A percentile compares a stretch with the other conserved stretches of the same genome.
Conservation (phyloP, 1,140 invertebrate genomes). For the Yoshiicerus persimilis region DNA sequence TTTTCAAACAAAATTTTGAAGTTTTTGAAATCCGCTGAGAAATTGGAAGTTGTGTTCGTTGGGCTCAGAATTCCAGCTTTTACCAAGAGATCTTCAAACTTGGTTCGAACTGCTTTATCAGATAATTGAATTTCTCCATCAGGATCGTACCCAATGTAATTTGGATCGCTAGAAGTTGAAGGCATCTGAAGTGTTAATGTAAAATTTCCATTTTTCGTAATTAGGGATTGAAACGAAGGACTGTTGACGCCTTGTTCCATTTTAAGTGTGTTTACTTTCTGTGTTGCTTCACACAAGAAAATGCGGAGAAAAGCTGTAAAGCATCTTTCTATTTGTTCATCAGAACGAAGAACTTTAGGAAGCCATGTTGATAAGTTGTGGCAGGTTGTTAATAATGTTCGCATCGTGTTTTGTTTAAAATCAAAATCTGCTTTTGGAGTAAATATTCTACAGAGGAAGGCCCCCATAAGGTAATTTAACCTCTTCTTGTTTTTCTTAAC, state of each 20-base stretch:
- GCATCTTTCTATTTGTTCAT: conserved; percentile 43
- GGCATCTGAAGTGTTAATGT: conserved; percentile 27
- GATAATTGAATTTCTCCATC: conserved; percentile 15
- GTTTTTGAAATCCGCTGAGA: conserved; percentile 43
- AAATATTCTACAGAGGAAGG: conserved; percentile 42
- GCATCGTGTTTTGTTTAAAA: conserved; percentile 33
- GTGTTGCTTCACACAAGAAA: conserved; percentile 33
- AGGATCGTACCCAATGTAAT: not conserved
- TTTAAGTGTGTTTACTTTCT: not conserved
- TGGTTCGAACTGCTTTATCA: conserved; percentile 13
- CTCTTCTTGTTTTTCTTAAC: conserved; percentile 40
- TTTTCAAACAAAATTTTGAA: conserved; percentile 42
- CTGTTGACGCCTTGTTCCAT: not conserved
- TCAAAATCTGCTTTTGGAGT: conserved; percentile 33
- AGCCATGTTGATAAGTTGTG: conserved; percentile 37
- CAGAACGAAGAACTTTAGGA: conserved; percentile 39
- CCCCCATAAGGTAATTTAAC: conserved; percentile 36
- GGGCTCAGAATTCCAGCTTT: conserved; percentile 39
- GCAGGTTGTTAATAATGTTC: conserved; percentile 12
- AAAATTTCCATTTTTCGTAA: conserved; percentile 35
- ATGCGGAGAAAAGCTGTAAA: conserved; percentile 46
- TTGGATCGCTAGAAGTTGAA: not conserved
- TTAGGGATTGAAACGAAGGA: conserved; percentile 35
- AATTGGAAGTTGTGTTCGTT: conserved; percentile 31
- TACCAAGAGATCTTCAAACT: conserved; percentile 37